phyloP scores from a whole-genome alignment of 2,888 invertebrate genomes.

The Cryptus armator region DNA sequence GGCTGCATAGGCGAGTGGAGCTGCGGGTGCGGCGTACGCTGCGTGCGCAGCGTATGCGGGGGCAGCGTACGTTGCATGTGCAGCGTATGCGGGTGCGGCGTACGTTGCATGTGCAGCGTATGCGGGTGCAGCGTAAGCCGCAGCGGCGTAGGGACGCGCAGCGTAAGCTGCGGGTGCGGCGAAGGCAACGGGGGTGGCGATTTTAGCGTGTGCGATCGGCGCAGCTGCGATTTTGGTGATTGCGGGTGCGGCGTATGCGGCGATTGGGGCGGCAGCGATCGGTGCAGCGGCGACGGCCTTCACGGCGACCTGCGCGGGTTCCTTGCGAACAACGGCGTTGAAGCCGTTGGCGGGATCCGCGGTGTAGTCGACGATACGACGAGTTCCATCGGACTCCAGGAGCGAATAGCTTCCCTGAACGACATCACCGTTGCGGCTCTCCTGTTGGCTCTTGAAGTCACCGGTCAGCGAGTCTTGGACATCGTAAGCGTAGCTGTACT shows the following conservation, averaged over 20 bases:
- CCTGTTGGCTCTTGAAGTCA: slow-evolving; percentile 76
- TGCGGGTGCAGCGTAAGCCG: slow-evolving; percentile 13
- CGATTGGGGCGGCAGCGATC: slow-evolving; percentile 74
- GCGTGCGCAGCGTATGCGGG: slow-evolving; percentile 74
- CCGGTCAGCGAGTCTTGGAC: slow-evolving; percentile 76
- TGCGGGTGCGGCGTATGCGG: slow-evolving; percentile 89
- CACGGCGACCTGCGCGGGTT: slow-evolving; percentile 73
- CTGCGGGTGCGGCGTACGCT: slow-evolving; percentile 81
- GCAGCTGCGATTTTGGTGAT: slow-evolving; percentile 85
- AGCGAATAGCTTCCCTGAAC: slow-evolving; percentile 77
- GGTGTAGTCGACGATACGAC: slow-evolving; percentile 76
- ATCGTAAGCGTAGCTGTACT: slow-evolving; percentile 76
- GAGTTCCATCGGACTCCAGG: slow-evolving; percentile 75
- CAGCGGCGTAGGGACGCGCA: slow-evolving; percentile 48
- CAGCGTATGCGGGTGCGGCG: slow-evolving; percentile 85
- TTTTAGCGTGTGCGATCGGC: slow-evolving; percentile 23
- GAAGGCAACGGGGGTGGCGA: slow-evolving; percentile 35
- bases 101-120: slow-evolving; percentile 32
- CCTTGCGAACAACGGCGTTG: slow-evolving; percentile 78
- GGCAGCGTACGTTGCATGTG: slow-evolving; percentile 85
- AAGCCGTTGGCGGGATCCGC: slow-evolving; percentile 77
- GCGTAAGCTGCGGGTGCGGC: slow-evolving; percentile 40
- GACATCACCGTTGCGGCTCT: slow-evolving; percentile 76
- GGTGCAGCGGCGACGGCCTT: slow-evolving; percentile 84
- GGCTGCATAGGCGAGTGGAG: slow-evolving; percentile 1